phyloP scores from a whole-genome alignment of 2,797 vertebrate species.

The Thamnophis elegans region DNA sequence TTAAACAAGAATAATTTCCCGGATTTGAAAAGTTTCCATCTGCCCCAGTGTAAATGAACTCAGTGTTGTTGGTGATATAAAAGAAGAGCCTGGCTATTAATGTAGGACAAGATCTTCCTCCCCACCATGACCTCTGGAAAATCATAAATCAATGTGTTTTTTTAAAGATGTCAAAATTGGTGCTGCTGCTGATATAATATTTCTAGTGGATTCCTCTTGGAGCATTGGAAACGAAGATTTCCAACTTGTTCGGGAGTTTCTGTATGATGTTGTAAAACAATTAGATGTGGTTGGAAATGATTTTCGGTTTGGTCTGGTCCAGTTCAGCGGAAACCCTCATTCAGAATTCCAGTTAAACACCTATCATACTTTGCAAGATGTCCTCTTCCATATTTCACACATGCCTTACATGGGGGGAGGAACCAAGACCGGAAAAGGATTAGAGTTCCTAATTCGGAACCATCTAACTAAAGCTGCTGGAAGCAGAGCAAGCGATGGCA shows the following conservation, averaged over 20 bases:
- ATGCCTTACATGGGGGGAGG: slow-evolving; percentile 79
- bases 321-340: slow-evolving; percentile 77
- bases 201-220: slow-evolving; percentile 92
- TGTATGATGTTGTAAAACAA: slow-evolving; percentile 81
- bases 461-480: slow-evolving; percentile 81
- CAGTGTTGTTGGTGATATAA: neutral
- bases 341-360: slow-evolving; percentile 86
- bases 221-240: slow-evolving; percentile 85
- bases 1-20: neutral
- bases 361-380: slow-evolving; percentile 73
- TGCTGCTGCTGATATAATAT: slow-evolving; percentile 86
- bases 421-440: slow-evolving; percentile 79
- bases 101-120: slow-evolving; percentile 15
- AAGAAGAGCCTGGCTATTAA: neutral
- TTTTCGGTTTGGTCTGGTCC: slow-evolving; percentile 83
- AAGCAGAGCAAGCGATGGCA: slow-evolving; percentile 79
- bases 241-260: slow-evolving; percentile 84
- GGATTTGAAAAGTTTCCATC: neutral
- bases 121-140: slow-evolving; percentile 50
- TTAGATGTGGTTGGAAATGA: slow-evolving; percentile 77
- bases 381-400: slow-evolving; percentile 80
- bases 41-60: rapidly evolving
- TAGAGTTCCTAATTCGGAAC: slow-evolving; percentile 80
- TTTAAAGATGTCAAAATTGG: slow-evolving; percentile 83
- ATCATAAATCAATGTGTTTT: slow-evolving; percentile 78